Evolutionary conservation across 2,797 vertebrate genomes (phyloP), one percentile per base, ranked within the genome.

Genomic region (Eleutherodactylus coqui): DNA sequence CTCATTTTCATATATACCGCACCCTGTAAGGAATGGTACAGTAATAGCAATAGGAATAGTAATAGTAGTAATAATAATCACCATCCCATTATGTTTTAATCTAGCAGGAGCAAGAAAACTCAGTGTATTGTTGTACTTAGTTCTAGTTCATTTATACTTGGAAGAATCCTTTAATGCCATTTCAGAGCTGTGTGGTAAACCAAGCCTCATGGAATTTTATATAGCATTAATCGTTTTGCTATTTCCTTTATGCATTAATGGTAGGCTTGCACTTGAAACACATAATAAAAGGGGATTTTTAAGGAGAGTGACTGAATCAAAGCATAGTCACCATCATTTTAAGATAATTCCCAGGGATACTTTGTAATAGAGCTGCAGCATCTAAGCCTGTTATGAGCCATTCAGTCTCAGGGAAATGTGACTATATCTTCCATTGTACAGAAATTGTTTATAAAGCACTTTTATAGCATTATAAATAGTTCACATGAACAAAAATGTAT

Each of bases 181-280:
- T 41, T 70, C n/a, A 70, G 19, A 5, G 17, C 9, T 70, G 41
- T 70, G 67, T n/a, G 9, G 67, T 70, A 41, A 70, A 24, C 41
- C 1, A 70, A 24, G 67, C 36, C 67, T 70, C 24, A 11, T 70
- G n/a, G 41, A 70, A 2, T 41, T 21, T 41, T 17, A 5, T 21
- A 34, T 36, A 36, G 64, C 21, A 14, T 19, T 41, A 70, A 70
- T 70, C 67, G 41, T 38, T 70, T 41, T 38, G 67, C 41, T 70
- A 70, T 70, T 41, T 70, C 67, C 36, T 70, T 70, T 70, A 36
- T 70, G 67, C 36, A 41, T 70, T 36, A 36, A 69, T 36, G 21
- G 64, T 36, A 69, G 60, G n/a, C 58, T 64, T 19, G 29, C 27
- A 29, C 64, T 5, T 19, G 32, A 36, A 17, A 41, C 34, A 11